Conservation (phyloP, 1,140 invertebrate genomes). For the Pantala flavescens region DNA sequence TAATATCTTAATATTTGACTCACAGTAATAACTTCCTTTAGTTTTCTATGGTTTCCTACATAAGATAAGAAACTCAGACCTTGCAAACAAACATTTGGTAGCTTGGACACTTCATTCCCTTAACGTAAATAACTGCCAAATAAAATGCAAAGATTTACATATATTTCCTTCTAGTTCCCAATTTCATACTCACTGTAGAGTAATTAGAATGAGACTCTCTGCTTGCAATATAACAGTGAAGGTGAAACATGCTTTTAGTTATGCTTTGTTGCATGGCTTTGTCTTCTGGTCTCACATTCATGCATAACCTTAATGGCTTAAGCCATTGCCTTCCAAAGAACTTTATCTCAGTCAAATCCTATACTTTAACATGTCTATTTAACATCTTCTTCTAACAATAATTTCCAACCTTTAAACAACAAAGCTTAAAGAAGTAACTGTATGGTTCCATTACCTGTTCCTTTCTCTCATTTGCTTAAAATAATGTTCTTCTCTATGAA, state of each 20-base stretch:
- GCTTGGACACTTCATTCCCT: background rate
- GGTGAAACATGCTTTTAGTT: background rate
- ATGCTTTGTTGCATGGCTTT: background rate
- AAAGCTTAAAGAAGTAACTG: background rate
- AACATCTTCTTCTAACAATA: background rate
- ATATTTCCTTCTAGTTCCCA: background rate
- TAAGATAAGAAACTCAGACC: background rate
- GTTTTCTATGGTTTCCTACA: background rate
- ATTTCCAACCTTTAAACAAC: background rate
- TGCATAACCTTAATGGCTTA: background rate
- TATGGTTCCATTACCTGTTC: background rate
- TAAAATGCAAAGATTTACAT: background rate
- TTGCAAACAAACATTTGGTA: background rate
- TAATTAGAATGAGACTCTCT: background rate
- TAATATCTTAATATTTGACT: background rate
- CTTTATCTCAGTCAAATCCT: background rate
- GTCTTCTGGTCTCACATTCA: background rate
- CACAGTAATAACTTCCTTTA: background rate
- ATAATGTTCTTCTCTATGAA: background rate
- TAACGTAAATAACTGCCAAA: background rate
- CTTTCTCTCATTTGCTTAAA: background rate
- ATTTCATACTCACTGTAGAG: background rate
- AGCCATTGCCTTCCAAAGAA: background rate
- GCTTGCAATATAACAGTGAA: background rate
- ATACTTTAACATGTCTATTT: background rate